phyloP scores from a whole-genome alignment of 2,797 vertebrate species.

The Gymnoscopelus microlampas region DNA sequence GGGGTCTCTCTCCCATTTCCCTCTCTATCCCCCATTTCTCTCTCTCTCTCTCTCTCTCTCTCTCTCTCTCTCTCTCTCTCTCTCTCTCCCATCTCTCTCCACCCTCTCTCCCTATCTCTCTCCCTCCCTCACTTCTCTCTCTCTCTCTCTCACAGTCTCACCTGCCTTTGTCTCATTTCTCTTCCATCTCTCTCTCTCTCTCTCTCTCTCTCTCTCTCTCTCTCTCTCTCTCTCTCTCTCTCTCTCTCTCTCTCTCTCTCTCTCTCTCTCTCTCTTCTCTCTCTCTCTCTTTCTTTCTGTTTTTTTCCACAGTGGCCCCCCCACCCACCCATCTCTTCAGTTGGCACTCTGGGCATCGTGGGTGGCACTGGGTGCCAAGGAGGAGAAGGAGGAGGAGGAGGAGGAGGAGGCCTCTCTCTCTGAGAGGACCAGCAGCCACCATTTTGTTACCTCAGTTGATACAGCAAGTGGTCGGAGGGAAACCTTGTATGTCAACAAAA shows the following conservation, averaged over 20 bases:
- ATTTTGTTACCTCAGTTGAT: conserved; percentile 44
- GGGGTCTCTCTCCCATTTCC: conserved; percentile 32
- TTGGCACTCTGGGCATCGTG: conserved; percentile 62
- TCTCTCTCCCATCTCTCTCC: background rate
- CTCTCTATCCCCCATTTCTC: conserved; percentile 30
- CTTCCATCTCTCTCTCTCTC: background rate
- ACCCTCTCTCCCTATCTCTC: background rate
- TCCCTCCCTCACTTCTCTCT: background rate
- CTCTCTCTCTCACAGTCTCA: too few species aligned
- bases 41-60: conserved; percentile 17
- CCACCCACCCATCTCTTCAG: conserved; percentile 48
- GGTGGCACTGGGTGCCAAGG: conserved; percentile 57
- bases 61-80: background rate
- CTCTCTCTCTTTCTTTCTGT: conserved; percentile 1
- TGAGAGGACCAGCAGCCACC: conserved; percentile 27
- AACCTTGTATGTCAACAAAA: background rate
- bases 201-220: conserved; percentile 33
- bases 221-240: conserved; percentile 34
- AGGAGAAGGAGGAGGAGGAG: conserved; percentile 37
- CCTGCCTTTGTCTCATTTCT: too few species aligned
- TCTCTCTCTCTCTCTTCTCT: background rate
- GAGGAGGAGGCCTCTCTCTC: conserved; percentile 42
- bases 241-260: conserved; percentile 35
- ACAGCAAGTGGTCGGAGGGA: conserved; percentile 41
- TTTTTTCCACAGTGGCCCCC: background rate